Percentiles rank a stretch among this genome's conserved stretches.
Conservation (phyloP, 2,113 vertebrate genomes). For the Anarhynchus alexandrinus region DNA sequence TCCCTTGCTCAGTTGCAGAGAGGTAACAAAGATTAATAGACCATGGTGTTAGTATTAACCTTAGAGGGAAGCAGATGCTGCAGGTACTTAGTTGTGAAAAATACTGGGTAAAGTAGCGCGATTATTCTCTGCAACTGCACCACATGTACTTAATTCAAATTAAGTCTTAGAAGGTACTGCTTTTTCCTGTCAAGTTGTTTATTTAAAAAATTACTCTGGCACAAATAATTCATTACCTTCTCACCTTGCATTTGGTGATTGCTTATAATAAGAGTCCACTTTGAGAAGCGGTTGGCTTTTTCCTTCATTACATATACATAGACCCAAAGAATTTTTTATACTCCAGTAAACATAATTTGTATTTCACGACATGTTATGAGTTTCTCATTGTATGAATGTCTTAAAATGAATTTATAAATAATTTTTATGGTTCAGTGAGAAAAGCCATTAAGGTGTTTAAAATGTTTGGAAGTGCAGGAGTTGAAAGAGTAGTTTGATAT, state of each 20-base stretch:
- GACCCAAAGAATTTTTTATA: slow-evolving; percentile 59
- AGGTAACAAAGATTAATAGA: neutral
- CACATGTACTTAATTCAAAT: slow-evolving; percentile 42
- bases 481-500: slow-evolving; percentile 66
- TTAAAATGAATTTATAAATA: slow-evolving; percentile 75
- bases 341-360: slow-evolving; percentile 69
- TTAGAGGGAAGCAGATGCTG: neutral
- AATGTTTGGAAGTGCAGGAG: slow-evolving; percentile 66
- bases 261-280: slow-evolving; percentile 37
- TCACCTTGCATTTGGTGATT: slow-evolving; percentile 37
- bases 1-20: neutral
- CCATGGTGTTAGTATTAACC: neutral
- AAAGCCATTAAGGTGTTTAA: slow-evolving; percentile 74
- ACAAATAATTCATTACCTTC: slow-evolving; percentile 56
- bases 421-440: slow-evolving; percentile 71
- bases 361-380: slow-evolving; percentile 59
- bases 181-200: slow-evolving; percentile 45
- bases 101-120: neutral
- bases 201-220: slow-evolving; percentile 23
- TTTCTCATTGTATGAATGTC: slow-evolving; percentile 58
- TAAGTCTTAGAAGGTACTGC: slow-evolving; percentile 6
- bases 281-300: slow-evolving; percentile 44
- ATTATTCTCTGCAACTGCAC: slow-evolving; percentile 6
- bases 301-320: slow-evolving; percentile 66
- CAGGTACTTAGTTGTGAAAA: neutral